Percentiles rank a stretch among this genome's conserved stretches.
Evolutionary conservation across 2,888 invertebrate genomes (phyloP).

Genomic region (Archips xylosteana): DNA sequence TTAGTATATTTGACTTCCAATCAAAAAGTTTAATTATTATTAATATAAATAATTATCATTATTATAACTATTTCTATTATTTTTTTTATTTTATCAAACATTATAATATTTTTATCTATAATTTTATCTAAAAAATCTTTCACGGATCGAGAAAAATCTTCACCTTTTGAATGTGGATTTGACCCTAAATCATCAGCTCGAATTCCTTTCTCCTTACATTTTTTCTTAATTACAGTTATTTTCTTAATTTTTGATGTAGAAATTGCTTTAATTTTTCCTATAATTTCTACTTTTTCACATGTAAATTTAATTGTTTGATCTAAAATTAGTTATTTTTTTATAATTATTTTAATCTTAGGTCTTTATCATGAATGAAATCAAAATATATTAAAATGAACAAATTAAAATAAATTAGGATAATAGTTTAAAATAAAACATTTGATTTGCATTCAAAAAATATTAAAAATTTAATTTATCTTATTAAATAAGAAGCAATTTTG

Average conservation of each 20-base stretch:
- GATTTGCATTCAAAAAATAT: slow-evolving; percentile 76
- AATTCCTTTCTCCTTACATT: slow-evolving; percentile 78
- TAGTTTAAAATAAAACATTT: slow-evolving; percentile 72
- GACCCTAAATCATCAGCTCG: slow-evolving; percentile 70
- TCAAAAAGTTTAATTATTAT: slow-evolving; percentile 85
- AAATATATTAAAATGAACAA: slow-evolving; percentile 75
- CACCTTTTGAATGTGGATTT: slow-evolving; percentile 86
- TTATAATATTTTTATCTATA: slow-evolving; percentile 80
- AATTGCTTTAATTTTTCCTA: slow-evolving; percentile 87
- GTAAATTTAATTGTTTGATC: slow-evolving; percentile 62
- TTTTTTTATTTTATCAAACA: slow-evolving; percentile 71
- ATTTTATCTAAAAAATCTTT: slow-evolving; percentile 86
- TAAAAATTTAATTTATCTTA: slow-evolving; percentile 70
- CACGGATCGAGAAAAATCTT: slow-evolving; percentile 87
- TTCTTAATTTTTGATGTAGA: slow-evolving; percentile 91
- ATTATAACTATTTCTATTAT: slow-evolving; percentile 62
- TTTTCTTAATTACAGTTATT: slow-evolving; percentile 88
- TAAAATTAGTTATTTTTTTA: slow-evolving; percentile 71
- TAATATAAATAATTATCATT: slow-evolving; percentile 87
- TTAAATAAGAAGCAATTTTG: slow-evolving; percentile 86
- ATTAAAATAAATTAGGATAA: slow-evolving; percentile 64
- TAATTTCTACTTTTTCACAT: slow-evolving; percentile 74
- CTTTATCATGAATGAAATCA: slow-evolving; percentile 75
- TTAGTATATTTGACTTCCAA: slow-evolving; percentile 90
- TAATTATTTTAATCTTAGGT: slow-evolving; percentile 83